These are phyloP conservation scores for Scaptomyza polygonia DNA, from an alignment of 2,888 invertebrate species.

Conservation along the genomic window DNA sequence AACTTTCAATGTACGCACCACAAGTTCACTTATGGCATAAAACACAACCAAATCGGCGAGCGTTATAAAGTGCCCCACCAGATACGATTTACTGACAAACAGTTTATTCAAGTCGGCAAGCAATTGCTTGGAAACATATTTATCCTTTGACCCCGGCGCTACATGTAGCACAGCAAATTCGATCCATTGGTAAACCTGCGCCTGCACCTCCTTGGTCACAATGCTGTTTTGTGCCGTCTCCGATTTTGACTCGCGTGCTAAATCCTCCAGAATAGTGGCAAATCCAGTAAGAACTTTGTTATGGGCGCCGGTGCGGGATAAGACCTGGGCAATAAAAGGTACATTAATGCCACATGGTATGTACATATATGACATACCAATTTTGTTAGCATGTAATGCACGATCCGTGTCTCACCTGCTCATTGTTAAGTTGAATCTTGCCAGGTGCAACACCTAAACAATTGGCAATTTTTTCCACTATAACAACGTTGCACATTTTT, in stretches of 20 bases:
- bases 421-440: conserved; percentile 85
- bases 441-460: conserved; percentile 86
- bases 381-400: background rate
- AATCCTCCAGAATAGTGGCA: conserved; percentile 85
- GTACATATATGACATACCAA: background rate
- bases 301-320: conserved; percentile 84
- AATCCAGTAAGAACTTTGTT: conserved; percentile 85
- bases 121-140: conserved; percentile 76
- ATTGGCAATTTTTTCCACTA: conserved; percentile 85
- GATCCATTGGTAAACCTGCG: conserved; percentile 88
- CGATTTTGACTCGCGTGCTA: conserved; percentile 84
- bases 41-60: conserved; percentile 89
- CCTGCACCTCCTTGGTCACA: conserved; percentile 83
- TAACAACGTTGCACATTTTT: conserved; percentile 82
- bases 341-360: conserved; percentile 34
- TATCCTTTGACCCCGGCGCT: conserved; percentile 81
- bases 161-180: conserved; percentile 86
- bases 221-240: conserved; percentile 79
- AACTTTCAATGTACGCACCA: conserved; percentile 86
- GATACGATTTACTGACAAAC: conserved; percentile 86
- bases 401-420: conserved; percentile 81
- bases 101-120: conserved; percentile 86
- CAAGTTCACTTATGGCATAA: conserved; percentile 87
- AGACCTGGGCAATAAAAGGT: conserved; percentile 83
- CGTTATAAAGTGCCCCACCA: conserved; percentile 86